These are phyloP conservation scores for Mamestra brassicae DNA, from an alignment of 2,888 invertebrate species.

Conservation along the genomic window DNA sequence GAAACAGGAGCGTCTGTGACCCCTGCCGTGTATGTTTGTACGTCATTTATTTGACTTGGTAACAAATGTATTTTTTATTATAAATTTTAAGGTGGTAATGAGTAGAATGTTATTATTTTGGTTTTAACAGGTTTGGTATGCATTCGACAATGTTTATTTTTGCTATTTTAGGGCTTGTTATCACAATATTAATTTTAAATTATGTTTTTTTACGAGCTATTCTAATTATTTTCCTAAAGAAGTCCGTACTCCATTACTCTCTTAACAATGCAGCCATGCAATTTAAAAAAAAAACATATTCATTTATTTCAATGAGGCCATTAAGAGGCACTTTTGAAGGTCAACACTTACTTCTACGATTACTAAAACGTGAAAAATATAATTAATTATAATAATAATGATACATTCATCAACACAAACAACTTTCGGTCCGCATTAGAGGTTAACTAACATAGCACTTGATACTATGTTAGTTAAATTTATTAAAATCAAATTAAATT, in stretches of 20 bases:
- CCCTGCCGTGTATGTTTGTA: constrained; percentile 9
- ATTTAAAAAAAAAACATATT: too few species aligned
- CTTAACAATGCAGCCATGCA: too few species aligned
- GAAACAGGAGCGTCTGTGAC: constrained; percentile 32
- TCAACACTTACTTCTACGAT: not conserved
- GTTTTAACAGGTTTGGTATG: not conserved
- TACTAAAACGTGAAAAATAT: not conserved
- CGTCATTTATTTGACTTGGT: constrained; percentile 16
- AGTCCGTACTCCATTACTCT: not conserved
- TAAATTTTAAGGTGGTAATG: not conserved
- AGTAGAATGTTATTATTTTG: not conserved
- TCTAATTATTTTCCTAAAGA: not conserved
- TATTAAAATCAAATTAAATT: too few species aligned
- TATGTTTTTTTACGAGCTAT: not conserved
- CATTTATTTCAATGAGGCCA: too few species aligned
- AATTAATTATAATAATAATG: not conserved
- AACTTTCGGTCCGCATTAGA: too few species aligned
- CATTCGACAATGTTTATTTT: not conserved
- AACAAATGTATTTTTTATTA: constrained; percentile 6
- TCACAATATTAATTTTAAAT: too few species aligned
- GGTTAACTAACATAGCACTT: too few species aligned
- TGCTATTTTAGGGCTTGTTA: not conserved
- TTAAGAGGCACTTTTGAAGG: too few species aligned
- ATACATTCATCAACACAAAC: too few species aligned
- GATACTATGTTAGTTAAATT: too few species aligned